These are phyloP conservation scores for Microctonus aethiopoides DNA, from an alignment of 2,888 invertebrate genomes.

Conservation along the genomic window DNA sequence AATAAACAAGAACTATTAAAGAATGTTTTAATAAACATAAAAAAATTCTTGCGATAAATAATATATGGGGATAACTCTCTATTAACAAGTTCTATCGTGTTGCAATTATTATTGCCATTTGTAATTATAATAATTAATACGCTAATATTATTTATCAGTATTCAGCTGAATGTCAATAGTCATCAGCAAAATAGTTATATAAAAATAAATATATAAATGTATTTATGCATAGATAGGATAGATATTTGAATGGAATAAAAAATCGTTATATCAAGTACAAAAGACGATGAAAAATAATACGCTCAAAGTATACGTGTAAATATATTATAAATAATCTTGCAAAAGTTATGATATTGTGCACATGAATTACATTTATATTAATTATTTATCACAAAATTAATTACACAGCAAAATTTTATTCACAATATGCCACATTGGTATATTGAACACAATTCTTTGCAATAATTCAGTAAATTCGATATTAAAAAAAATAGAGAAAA, in stretches of 20 bases:
- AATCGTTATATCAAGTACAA: constrained; percentile 27
- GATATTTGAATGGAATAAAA: constrained; percentile 28
- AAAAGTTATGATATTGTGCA: constrained; percentile 10
- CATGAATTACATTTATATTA: background rate
- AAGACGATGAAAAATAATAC: constrained; percentile 47
- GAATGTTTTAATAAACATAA: background rate
- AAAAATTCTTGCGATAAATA: background rate
- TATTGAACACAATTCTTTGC: background rate
- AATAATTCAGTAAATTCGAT: background rate
- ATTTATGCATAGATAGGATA: constrained; percentile 11
- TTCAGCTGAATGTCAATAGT: constrained; percentile 33
- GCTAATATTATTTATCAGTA: constrained; percentile 38
- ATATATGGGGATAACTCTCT: background rate
- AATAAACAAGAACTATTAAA: background rate
- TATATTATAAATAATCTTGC: constrained; percentile 36
- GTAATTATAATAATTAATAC: background rate
- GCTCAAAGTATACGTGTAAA: constrained; percentile 55
- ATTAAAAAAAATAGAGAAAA: background rate
- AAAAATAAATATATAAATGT: background rate
- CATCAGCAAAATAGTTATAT: background rate
- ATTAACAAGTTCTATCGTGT: background rate
- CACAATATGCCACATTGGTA: background rate
- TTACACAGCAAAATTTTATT: too few species aligned
- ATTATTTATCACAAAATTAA: background rate
- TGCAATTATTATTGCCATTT: constrained; percentile 8